Conservation (phyloP, 2,113 vertebrate genomes). For the Nibea coibor region DNA sequence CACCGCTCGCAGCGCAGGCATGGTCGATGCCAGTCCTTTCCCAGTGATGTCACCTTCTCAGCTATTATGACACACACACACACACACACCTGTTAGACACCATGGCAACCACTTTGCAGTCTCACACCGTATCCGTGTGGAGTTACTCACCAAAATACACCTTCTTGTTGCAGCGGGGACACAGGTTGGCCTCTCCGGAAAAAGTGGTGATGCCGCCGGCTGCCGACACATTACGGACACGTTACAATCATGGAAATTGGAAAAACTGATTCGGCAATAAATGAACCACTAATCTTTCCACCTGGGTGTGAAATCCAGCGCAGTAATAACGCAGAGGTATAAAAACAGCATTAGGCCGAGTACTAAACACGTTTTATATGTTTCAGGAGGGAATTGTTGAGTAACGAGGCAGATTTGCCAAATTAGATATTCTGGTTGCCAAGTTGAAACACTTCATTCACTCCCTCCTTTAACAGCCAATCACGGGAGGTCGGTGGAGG, state of each 20-base stretch:
- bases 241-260: neutral
- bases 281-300: constrained; percentile 2
- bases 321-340: neutral
- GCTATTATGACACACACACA: constrained; percentile 83
- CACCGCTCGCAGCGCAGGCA: constrained; percentile 97
- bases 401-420: neutral
- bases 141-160: constrained; percentile 94
- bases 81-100: constrained; percentile 13
- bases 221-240: constrained; percentile 65
- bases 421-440: constrained; percentile 23
- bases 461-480: neutral
- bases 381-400: constrained; percentile 4
- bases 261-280: neutral
- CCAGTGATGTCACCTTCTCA: constrained; percentile 98
- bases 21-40: constrained; percentile 98
- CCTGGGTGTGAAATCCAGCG: constrained; percentile 14
- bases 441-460: constrained; percentile 32
- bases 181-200: constrained; percentile 94
- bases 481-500: neutral
- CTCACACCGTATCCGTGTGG: constrained; percentile 15
- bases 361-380: constrained; percentile 26
- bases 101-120: constrained; percentile 6
- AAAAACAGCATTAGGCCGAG: constrained; percentile 8
- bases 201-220: constrained; percentile 95
- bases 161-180: constrained; percentile 93